phyloP scores from a whole-genome alignment of 2,797 vertebrate genomes.

The Cottoperca gobio region DNA sequence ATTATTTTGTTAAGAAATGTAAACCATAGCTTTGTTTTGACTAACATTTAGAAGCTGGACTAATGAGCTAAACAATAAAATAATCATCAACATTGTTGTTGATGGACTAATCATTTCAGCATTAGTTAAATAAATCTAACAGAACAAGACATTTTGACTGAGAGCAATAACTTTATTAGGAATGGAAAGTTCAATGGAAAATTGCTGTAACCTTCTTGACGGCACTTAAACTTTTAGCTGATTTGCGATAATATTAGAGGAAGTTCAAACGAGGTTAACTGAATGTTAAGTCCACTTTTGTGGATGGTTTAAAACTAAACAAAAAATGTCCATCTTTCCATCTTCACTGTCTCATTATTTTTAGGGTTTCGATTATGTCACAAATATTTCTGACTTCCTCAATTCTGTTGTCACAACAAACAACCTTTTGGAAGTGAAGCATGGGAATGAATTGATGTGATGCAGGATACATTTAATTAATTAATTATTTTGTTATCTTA shows the following conservation, averaged over 20 bases:
- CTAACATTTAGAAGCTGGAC: background rate
- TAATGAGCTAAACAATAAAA: background rate
- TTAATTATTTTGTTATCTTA: background rate
- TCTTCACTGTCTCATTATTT: background rate
- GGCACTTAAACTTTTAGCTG: slow-evolving; percentile 1
- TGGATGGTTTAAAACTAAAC: background rate
- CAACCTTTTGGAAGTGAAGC: too few relatives aligned
- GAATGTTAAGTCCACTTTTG: background rate
- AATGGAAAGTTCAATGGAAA: too few relatives aligned
- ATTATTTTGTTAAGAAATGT: background rate
- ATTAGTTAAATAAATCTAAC: too few relatives aligned
- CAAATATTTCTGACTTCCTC: background rate
- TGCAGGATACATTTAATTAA: too few relatives aligned
- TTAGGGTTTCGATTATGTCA: background rate
- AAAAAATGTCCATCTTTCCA: background rate
- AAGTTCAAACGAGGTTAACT: slow-evolving; percentile 6
- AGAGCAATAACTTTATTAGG: background rate
- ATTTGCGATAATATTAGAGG: slow-evolving; percentile 12
- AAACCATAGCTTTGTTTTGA: background rate
- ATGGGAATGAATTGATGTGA: background rate
- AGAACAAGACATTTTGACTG: too few relatives aligned
- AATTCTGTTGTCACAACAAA: slow-evolving; percentile 1
- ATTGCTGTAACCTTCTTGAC: background rate
- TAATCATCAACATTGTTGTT: too few relatives aligned
- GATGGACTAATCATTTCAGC: background rate